These are phyloP conservation scores for Nephrotoma flavescens DNA, from an alignment of 2,888 invertebrate genomes.

Conservation along the genomic window DNA sequence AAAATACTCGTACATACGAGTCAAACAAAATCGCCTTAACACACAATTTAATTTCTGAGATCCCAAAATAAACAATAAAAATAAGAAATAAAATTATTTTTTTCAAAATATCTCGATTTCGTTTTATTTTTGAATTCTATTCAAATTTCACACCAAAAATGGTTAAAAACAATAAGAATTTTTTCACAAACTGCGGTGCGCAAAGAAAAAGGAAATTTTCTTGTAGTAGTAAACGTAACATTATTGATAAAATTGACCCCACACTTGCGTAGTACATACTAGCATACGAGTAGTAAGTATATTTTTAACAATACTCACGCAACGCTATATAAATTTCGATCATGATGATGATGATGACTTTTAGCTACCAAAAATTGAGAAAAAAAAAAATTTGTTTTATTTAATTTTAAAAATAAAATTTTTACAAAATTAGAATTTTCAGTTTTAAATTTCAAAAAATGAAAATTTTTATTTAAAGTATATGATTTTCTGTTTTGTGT, in stretches of 20 bases:
- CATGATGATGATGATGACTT: background rate
- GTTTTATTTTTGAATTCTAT: background rate
- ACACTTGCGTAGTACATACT: background rate
- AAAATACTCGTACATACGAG: background rate
- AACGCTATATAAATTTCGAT: background rate
- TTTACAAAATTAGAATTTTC: slow-evolving; percentile 6
- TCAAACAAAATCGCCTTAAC: background rate
- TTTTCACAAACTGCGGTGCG: background rate
- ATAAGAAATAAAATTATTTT: background rate
- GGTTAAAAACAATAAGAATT: background rate
- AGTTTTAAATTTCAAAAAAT: slow-evolving; percentile 4
- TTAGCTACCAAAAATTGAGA: background rate
- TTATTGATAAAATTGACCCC: background rate
- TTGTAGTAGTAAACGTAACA: background rate
- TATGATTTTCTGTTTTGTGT: background rate
- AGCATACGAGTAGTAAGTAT: background rate
- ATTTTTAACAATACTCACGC: background rate
- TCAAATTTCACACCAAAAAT: background rate
- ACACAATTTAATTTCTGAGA: background rate
- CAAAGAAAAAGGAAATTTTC: background rate
- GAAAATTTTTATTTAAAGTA: background rate
- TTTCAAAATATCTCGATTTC: background rate
- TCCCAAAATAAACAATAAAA: background rate
- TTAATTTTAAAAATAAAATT: slow-evolving; percentile 1
- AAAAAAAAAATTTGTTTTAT: background rate